These are phyloP conservation scores for Actinernus sp. DNA, from an alignment of 92 coral and sea anemone species.

Conservation along the genomic window DNA sequence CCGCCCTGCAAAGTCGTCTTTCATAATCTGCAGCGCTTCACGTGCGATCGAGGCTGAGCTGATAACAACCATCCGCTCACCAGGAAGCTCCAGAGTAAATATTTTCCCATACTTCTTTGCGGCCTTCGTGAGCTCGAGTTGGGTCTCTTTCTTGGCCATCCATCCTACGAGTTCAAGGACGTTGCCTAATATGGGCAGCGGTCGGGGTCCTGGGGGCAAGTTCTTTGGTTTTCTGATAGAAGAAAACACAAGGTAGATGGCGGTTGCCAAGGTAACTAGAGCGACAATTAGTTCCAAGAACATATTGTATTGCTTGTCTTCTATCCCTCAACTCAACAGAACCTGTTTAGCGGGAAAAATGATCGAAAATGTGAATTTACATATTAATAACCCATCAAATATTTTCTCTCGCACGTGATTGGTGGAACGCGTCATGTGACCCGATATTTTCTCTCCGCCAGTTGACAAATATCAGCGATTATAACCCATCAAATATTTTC, in stretches of 20 bases:
- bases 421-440: too few relatives aligned
- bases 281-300: background rate
- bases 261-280: background rate
- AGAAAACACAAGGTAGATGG: background rate
- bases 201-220: conserved; percentile 62
- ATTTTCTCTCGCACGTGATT: too few relatives aligned
- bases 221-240: background rate
- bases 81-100: conserved; percentile 46
- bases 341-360: too few relatives aligned
- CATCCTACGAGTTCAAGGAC: conserved; percentile 19
- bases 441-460: too few relatives aligned
- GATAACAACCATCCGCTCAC: conserved; percentile 38
- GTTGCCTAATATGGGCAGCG: conserved; percentile 61
- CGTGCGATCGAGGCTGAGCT: conserved; percentile 57
- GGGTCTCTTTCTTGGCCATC: conserved; percentile 22
- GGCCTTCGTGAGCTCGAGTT: conserved; percentile 39
- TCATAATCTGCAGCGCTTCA: conserved; percentile 48
- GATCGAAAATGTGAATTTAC: too few relatives aligned
- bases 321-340: too few relatives aligned
- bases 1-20: conserved; percentile 66
- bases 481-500: too few relatives aligned
- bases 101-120: conserved; percentile 50
- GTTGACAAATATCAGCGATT: too few relatives aligned
- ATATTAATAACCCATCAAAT: too few relatives aligned
- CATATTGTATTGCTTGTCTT: too few relatives aligned